Percentiles rank a stretch among this genome's conserved stretches.
Evolutionary conservation across 2,888 invertebrate species (phyloP).

Genomic region (Zeuzera pyrina): DNA sequence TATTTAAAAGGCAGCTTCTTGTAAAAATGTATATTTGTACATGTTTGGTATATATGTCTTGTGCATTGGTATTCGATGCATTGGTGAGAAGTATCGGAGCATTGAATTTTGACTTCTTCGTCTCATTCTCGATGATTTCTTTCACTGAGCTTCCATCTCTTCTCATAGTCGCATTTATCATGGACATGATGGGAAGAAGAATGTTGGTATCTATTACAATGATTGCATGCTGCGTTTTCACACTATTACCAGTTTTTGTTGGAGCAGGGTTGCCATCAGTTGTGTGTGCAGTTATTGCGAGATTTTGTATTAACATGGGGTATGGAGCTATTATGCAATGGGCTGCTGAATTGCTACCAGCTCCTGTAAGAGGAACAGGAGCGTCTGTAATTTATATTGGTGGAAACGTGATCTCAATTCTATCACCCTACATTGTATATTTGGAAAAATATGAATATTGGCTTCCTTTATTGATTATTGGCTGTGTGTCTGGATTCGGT

Average conservation of each 20-base stretch:
- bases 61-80: slow-evolving; percentile 8
- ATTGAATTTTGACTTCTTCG: slow-evolving; percentile 9
- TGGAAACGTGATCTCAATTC: slow-evolving; percentile 7
- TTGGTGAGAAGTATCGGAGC: slow-evolving; percentile 10
- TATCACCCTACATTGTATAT: slow-evolving; percentile 10
- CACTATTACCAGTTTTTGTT: slow-evolving; percentile 7
- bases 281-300: slow-evolving; percentile 9
- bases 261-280: slow-evolving; percentile 10
- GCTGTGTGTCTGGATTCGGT: slow-evolving; percentile 5
- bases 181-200: slow-evolving; percentile 11
- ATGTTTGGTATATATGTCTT: slow-evolving; percentile 8
- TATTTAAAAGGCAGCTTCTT: slow-evolving; percentile 6
- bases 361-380: slow-evolving; percentile 9
- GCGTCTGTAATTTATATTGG: slow-evolving; percentile 6
- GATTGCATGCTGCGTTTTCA: slow-evolving; percentile 4
- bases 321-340: slow-evolving; percentile 10
- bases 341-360: slow-evolving; percentile 11
- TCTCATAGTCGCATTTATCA: slow-evolving; percentile 8
- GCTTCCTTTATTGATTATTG: slow-evolving; percentile 9
- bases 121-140: slow-evolving; percentile 10
- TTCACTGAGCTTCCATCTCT: slow-evolving; percentile 12
- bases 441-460: slow-evolving; percentile 6
- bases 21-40: slow-evolving; percentile 8
- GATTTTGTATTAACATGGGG: slow-evolving; percentile 9
- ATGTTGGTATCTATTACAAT: slow-evolving; percentile 4